Percentiles rank a stretch among this genome's conserved stretches.
Conservation (phyloP, 37 sponge, comb jelly and placozoan genomes). For the Spongilla lacustris region DNA sequence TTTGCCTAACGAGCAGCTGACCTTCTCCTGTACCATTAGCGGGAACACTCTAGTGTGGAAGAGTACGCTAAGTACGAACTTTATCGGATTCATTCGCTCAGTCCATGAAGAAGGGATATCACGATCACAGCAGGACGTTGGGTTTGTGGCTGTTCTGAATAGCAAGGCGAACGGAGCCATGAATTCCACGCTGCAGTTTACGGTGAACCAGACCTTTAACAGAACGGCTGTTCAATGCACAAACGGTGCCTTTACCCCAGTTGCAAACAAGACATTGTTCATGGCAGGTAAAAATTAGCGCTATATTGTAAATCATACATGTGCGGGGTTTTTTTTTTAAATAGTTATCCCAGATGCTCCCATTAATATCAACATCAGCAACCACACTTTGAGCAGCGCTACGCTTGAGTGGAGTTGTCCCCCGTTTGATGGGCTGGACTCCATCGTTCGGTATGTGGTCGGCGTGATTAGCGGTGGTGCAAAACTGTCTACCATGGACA, state of each 20-base stretch:
- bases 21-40: neutral
- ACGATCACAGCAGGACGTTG: neutral
- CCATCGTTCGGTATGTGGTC: neutral
- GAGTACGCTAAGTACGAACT: neutral
- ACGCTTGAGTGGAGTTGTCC: neutral
- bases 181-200: neutral
- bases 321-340: neutral
- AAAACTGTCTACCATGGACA: neutral
- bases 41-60: neutral
- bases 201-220: neutral
- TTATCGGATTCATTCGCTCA: neutral
- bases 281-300: neutral
- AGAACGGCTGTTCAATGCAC: neutral
- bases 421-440: neutral
- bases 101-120: neutral
- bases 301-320: neutral
- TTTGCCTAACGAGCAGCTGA: neutral
- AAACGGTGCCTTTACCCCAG: neutral
- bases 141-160: neutral
- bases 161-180: neutral
- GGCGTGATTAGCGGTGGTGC: neutral
- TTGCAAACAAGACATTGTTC: neutral
- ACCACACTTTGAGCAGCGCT: neutral
- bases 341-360: neutral
- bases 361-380: neutral